Conservation (phyloP, 2,113 vertebrate genomes). For the Ancistrus triradiatus region DNA sequence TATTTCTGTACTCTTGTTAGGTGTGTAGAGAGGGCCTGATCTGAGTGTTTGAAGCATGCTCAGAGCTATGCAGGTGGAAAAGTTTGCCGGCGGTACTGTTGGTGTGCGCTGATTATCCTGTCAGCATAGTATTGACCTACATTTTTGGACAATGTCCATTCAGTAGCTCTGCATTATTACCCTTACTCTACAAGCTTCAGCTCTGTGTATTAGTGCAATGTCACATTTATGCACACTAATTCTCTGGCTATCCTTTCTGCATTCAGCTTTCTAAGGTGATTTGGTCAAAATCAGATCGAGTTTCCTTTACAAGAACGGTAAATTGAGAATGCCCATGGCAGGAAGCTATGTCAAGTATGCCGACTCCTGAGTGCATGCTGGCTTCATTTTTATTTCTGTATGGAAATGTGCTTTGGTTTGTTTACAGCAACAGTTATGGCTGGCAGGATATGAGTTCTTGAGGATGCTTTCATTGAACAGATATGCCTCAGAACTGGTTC, state of each 20-base stretch:
- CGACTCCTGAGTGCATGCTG: no score
- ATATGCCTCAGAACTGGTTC: no score
- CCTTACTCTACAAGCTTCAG: background rate
- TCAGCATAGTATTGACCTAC: background rate
- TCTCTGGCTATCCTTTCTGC: background rate
- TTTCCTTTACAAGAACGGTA: conserved; percentile 28
- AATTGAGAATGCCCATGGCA: conserved; percentile 6
- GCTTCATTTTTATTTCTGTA: background rate
- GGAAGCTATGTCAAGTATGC: background rate
- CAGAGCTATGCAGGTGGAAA: background rate
- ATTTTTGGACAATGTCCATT: background rate
- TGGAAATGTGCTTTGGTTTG: background rate
- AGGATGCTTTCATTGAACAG: no score
- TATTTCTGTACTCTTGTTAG: background rate
- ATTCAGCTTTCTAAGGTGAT: conserved; percentile 36
- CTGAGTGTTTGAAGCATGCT: background rate
- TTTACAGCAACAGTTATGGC: no score
- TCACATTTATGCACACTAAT: background rate
- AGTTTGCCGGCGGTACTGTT: background rate
- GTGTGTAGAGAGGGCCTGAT: background rate
- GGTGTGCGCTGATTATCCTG: background rate
- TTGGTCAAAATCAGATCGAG: conserved; percentile 48
- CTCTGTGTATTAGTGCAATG: background rate
- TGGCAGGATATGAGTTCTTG: no score
- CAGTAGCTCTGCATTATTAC: background rate